Evolutionary conservation across 2,113 vertebrate genomes (phyloP), one percentile per base, ranked within the genome.

Genomic region (Scortum barcoo): DNA sequence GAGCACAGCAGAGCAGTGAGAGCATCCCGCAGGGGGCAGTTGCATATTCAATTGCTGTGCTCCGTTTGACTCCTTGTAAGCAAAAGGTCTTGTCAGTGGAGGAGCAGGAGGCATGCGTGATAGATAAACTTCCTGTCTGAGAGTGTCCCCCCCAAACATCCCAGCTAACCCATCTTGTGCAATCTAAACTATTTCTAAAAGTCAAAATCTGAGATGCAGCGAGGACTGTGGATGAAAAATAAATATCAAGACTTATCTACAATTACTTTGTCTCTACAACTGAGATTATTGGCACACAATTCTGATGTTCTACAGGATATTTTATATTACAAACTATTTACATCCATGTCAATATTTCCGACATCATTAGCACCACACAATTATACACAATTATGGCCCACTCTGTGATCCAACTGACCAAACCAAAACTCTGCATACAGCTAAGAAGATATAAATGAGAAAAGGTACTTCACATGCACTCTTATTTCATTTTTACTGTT

Each of bases 81-180:
- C 90, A 84, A 79, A 61, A 63, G 44, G 53, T 78, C 83, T 91
- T 91, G 85, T 89, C 88, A 89, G 77, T 38, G 68, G 91, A 89
- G 56, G 63, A 80, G 83, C 68, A 80, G 86, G 91, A 90, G 89
- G 93, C 92, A 93, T 95, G 93, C 90, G 68, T 89, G 88, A 91
- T 86, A 85, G 85, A 93, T 94, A 95, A 95, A 95, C 94, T 95
- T 95, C 95, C 93, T 95, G 93, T 91, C 86, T 82, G 84, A 90
- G 91, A 89, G 92, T 88, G 84, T 89, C 90, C 72, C 78, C 83
- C 63, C 67, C 66, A 90, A 90, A 83, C 79, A 86, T 90, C 42
- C 62, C 70, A 56, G 77, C 53, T 81, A 80, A 14, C 71, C 83
- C 84, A 90, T 91, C 91, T 84, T 7, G 54, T 84, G 80, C 68